These are phyloP conservation scores for Aurelia sp. DNA, from an alignment of 30 jellyfish, hydroid and myxozoan species.

Conservation along the genomic window DNA sequence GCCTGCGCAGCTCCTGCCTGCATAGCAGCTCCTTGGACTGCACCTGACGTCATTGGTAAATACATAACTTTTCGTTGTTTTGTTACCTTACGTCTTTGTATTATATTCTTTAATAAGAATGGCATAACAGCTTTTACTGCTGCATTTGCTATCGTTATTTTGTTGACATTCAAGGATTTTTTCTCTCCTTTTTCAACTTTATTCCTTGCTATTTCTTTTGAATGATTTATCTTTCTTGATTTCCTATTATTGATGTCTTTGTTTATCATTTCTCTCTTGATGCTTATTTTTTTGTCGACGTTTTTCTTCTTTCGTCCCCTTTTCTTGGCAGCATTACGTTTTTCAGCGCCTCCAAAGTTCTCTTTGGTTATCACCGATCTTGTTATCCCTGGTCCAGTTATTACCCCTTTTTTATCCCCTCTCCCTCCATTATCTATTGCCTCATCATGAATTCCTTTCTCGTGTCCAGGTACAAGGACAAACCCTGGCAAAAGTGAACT, in stretches of 20 bases:
- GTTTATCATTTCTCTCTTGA: not conserved
- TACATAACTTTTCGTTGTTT: conserved; percentile 20
- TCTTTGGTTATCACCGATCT: not conserved
- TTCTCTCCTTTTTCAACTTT: conserved; percentile 11
- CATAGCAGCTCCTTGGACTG: not conserved
- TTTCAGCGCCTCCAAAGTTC: not conserved
- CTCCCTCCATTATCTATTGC: not conserved
- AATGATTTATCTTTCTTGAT: not conserved
- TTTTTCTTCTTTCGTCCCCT: not conserved
- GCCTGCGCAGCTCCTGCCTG: conserved; percentile 36
- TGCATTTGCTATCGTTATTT: conserved; percentile 68
- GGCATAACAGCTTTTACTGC: conserved; percentile 85
- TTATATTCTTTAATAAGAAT: conserved; percentile 43
- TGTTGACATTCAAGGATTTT: conserved; percentile 25
- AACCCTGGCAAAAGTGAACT: conserved; percentile 74
- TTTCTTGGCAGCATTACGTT: not conserved
- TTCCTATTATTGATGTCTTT: not conserved
- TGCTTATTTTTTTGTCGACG: not conserved
- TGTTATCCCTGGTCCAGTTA: not conserved
- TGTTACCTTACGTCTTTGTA: conserved; percentile 1
- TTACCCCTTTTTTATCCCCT: conserved; percentile 1
- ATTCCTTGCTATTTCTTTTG: not conserved
- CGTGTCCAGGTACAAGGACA: conserved; percentile 66
- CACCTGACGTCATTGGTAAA: conserved; percentile 22
- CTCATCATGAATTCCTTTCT: conserved; percentile 8